Evolutionary conservation across 2,888 invertebrate species (phyloP), one percentile per base, ranked within the genome.

Genomic region (Psococerastis gibbosa): DNA sequence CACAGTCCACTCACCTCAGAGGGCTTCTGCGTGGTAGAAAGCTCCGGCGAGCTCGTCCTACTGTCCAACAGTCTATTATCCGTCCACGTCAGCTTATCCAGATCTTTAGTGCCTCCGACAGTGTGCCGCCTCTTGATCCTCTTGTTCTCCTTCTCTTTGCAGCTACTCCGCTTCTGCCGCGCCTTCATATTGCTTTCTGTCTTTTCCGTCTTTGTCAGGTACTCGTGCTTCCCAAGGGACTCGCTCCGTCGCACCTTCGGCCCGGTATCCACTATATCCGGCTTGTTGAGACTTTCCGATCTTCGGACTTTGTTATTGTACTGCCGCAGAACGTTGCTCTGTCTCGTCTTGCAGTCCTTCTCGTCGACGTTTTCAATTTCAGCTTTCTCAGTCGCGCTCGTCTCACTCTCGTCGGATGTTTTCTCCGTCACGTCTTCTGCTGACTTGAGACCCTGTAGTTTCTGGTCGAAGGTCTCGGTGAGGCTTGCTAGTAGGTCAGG

Each of bases 101-200:
- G 81, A 63, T 89, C 89, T 62, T 85, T 84, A n/a, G 84, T 83
- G 44, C 91, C 89, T 48, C 89, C 89, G 6, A 91, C 88, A 1
- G 91, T 91, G 64, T 91, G 89, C 22, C 91, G 70, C 34, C 91
- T 71, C 62, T 87, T 87, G 55, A 87, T 83, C 50, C 79, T 64
- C 61, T 80, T 79, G 23, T 48, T 48, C 35, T 47, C 46, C 22
- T 48, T 48, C 18, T 47, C 48, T 38, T 49, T 49, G 22, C 42
- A 45, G 5, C 35, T 22, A 11, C 45, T 38, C 38, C 38, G 17
- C 20, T 38, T 38, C 38, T 18, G 22, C 17, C 20, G n/a, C 11
- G 38, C 38, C 57, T 76, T 78, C 50, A 78, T 71, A 62, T 82
- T 82, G 60, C 77, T 77, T 60, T 83, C 82, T 33, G 76, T 76